Evolutionary conservation across 1,140 invertebrate species (phyloP).

Genomic region (Diprion similis): DNA sequence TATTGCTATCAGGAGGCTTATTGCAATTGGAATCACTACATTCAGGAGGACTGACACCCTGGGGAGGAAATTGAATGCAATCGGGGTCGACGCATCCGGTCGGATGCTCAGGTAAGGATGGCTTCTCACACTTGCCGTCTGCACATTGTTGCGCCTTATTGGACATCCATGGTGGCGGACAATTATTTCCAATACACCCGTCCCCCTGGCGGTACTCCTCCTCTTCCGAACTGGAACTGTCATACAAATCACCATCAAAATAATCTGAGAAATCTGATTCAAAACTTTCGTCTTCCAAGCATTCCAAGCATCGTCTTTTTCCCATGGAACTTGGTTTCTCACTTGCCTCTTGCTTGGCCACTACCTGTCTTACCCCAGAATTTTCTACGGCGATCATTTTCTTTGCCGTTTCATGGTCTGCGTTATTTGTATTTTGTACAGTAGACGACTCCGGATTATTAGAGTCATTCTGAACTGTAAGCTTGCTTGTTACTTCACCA

Average conservation of each 20-base stretch:
- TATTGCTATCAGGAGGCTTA: not conserved
- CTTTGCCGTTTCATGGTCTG: not conserved
- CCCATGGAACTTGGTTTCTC: not conserved
- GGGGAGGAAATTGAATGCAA: not conserved
- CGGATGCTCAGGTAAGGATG: not conserved
- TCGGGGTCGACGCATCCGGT: not conserved
- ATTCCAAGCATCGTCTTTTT: not conserved
- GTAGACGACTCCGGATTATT: too few species aligned
- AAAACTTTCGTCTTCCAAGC: not conserved
- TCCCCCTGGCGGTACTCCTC: not conserved
- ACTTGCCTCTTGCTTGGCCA: not conserved
- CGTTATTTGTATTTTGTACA: too few species aligned
- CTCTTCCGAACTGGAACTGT: not conserved
- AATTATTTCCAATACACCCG: slow-evolving; percentile 8
- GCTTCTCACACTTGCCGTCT: not conserved
- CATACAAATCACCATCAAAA: not conserved
- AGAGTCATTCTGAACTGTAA: too few species aligned
- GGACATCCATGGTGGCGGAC: not conserved
- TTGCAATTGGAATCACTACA: not conserved
- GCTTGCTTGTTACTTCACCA: too few species aligned
- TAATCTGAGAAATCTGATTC: not conserved
- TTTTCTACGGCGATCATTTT: not conserved
- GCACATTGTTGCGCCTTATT: not conserved
- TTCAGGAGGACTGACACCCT: not conserved
- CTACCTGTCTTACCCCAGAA: not conserved